Percentiles rank a stretch among this genome's conserved stretches.
phyloP scores from a whole-genome alignment of 2,888 invertebrate genomes.

The Omphaloscelis lunosa region DNA sequence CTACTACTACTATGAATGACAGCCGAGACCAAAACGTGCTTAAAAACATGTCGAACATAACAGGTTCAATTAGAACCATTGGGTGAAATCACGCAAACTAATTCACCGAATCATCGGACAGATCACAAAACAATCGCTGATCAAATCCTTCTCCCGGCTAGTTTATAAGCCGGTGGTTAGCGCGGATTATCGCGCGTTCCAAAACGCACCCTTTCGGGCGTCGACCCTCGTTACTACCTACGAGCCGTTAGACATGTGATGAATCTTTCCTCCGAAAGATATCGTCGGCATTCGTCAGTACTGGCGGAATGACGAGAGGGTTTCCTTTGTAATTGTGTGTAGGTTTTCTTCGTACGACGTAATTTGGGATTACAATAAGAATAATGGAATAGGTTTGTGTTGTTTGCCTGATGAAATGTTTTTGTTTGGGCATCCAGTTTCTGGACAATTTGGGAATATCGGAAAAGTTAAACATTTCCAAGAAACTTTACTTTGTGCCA shows the following conservation, averaged over 20 bases:
- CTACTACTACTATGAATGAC: no score
- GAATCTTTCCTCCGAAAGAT: constrained; percentile 58
- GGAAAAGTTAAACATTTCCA: background rate
- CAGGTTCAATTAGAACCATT: constrained; percentile 7
- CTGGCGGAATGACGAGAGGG: constrained; percentile 31
- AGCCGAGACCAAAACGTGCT: no score
- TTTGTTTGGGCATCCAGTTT: constrained; percentile 5
- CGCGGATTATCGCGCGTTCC: constrained; percentile 67
- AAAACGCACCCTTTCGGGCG: constrained; percentile 68
- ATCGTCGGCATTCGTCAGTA: constrained; percentile 35
- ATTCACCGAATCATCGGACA: constrained; percentile 44
- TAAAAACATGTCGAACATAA: background rate
- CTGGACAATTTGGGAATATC: background rate
- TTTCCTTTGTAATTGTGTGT: constrained; percentile 37
- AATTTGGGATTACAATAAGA: constrained; percentile 48
- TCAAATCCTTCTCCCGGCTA: constrained; percentile 53
- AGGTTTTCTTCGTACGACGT: constrained; percentile 27
- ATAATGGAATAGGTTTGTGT: constrained; percentile 21
- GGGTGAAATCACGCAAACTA: background rate
- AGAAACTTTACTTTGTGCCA: background rate
- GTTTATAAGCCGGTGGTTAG: constrained; percentile 67
- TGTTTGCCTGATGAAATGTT: constrained; percentile 17
- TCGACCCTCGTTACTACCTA: constrained; percentile 65
- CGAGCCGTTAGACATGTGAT: constrained; percentile 62
- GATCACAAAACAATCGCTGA: constrained; percentile 45